Conservation (phyloP, 1,140 invertebrate species). For the Pseudomyrmex pallidus region DNA sequence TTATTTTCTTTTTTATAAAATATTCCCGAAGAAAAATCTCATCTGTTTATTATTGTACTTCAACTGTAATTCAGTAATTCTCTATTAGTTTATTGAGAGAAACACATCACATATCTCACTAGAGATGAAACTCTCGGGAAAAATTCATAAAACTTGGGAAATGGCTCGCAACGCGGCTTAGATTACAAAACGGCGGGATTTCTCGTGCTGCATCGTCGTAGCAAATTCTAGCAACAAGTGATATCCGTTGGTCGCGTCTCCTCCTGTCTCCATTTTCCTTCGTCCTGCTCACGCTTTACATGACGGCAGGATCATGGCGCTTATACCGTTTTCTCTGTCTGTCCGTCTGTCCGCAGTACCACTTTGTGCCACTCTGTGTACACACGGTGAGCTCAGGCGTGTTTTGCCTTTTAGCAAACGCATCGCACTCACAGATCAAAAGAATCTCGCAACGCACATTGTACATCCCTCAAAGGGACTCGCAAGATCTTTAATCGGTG, state of each 20-base stretch:
- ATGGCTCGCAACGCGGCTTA: background rate
- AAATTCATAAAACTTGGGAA: slow-evolving; percentile 32
- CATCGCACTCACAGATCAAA: slow-evolving; percentile 39
- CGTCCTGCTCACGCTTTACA: background rate
- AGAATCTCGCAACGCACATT: background rate
- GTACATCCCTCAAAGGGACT: slow-evolving; percentile 43
- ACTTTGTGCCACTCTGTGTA: slow-evolving; percentile 33
- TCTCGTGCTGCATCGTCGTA: slow-evolving; percentile 4
- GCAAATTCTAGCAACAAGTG: slow-evolving; percentile 67
- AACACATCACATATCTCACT: background rate
- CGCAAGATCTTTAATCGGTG: slow-evolving; percentile 60
- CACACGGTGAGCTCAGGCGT: background rate
- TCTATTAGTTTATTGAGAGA: background rate
- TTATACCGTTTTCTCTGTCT: slow-evolving; percentile 54
- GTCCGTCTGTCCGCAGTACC: slow-evolving; percentile 40
- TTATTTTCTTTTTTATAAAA: too few relatives aligned
- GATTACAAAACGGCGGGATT: slow-evolving; percentile 46
- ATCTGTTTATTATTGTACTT: too few relatives aligned
- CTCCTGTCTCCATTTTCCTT: slow-evolving; percentile 36
- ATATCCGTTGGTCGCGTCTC: slow-evolving; percentile 37
- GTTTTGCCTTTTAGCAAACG: slow-evolving; percentile 50
- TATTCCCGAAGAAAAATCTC: too few relatives aligned
- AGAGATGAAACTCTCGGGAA: slow-evolving; percentile 25
- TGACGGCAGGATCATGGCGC: slow-evolving; percentile 1
- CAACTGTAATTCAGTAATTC: background rate